A percentile compares a stretch with the other conserved stretches of the same genome.
Evolutionary conservation across 2,113 vertebrate genomes (phyloP).

Genomic region (Telmatochromis sp.): DNA sequence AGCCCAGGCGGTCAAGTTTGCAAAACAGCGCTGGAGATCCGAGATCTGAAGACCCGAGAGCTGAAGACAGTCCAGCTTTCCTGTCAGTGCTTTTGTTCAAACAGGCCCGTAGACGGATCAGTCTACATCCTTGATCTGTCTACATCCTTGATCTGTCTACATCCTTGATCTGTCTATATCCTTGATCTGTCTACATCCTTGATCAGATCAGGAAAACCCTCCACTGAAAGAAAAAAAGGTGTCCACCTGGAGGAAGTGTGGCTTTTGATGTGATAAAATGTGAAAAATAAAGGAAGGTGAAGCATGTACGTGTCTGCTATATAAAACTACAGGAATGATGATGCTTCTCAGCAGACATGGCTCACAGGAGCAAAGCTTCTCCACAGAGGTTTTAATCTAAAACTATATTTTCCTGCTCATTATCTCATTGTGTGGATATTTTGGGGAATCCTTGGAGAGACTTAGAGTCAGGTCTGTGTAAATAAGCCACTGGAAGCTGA

Average conservation of each 20-base stretch:
- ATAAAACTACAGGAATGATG: not conserved
- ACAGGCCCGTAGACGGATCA: not conserved
- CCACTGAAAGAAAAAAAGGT: not conserved
- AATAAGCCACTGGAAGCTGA: not conserved
- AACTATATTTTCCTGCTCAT: not conserved
- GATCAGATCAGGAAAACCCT: not conserved
- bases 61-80: not conserved
- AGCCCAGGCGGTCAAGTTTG: conserved; percentile 1
- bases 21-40: conserved; percentile 44
- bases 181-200: not conserved
- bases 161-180: not conserved
- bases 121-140: not conserved
- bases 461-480: not conserved
- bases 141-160: not conserved
- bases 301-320: not conserved
- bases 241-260: not conserved
- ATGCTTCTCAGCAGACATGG: not conserved
- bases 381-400: not conserved
- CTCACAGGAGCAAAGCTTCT: not conserved
- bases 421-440: not conserved
- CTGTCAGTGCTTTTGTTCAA: not conserved
- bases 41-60: conserved; percentile 13
- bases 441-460: not conserved
- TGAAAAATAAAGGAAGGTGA: not conserved
- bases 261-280: not conserved